Conservation (phyloP, 2,113 vertebrate genomes). For the Mola mola region DNA sequence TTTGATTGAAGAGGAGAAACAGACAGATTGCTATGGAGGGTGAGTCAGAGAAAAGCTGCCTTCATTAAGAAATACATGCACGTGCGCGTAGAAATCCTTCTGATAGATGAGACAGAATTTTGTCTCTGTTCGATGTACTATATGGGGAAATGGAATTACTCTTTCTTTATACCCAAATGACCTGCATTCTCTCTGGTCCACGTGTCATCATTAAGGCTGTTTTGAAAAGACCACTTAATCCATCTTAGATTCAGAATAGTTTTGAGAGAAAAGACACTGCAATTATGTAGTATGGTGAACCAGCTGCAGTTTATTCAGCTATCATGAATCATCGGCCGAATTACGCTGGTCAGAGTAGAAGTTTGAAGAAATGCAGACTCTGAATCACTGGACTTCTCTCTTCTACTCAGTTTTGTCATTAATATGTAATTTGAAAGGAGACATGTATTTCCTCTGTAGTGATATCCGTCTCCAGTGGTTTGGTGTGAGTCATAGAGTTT, state of each 20-base stretch:
- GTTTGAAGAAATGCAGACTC: not conserved
- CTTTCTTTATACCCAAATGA: constrained; percentile 10
- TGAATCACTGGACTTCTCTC: constrained; percentile 2
- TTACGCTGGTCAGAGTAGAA: no score
- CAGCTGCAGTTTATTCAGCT: no score
- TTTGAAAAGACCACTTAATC: constrained; percentile 30
- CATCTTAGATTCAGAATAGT: constrained; percentile 3
- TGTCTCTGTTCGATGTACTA: not conserved
- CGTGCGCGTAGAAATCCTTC: constrained; percentile 17
- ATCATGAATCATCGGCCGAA: no score
- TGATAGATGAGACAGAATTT: constrained; percentile 16
- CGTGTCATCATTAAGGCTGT: constrained; percentile 10
- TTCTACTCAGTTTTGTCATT: no score
- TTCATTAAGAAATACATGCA: constrained; percentile 54
- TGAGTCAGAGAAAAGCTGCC: constrained; percentile 43
- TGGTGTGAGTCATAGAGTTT: no score
- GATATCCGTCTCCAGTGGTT: no score
- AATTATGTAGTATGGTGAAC: constrained; percentile 55
- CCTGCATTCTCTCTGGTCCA: constrained; percentile 19
- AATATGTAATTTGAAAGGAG: no score
- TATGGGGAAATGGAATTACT: constrained; percentile 2
- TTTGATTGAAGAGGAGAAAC: constrained; percentile 38
- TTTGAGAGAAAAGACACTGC: constrained; percentile 22
- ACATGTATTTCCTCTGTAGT: no score
- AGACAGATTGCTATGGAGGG: constrained; percentile 30